These are phyloP conservation scores for Minunthozetes semirufus DNA, from an alignment of 2,888 invertebrate genomes.

Conservation along the genomic window DNA sequence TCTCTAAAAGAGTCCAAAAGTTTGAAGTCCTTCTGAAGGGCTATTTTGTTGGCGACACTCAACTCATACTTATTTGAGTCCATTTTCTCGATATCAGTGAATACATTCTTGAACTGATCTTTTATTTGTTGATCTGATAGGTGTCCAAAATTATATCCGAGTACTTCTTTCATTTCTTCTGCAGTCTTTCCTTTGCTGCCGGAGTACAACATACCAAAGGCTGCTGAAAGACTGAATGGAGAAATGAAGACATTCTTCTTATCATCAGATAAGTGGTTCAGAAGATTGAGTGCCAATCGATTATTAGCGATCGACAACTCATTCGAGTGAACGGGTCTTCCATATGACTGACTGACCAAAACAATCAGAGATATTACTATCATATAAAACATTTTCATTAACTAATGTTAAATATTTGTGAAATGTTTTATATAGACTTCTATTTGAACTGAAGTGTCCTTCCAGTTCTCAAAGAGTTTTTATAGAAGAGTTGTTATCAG, in stretches of 20 bases:
- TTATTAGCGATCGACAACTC: background rate
- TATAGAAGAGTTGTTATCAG: too few species aligned
- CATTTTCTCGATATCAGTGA: conserved; percentile 26
- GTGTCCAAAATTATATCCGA: background rate
- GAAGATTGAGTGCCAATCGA: background rate
- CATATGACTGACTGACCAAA: background rate
- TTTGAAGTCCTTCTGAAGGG: conserved; percentile 1
- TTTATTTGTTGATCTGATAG: conserved; percentile 22
- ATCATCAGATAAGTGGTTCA: background rate
- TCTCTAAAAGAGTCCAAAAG: conserved; percentile 31
- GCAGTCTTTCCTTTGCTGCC: conserved; percentile 38
- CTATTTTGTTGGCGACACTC: conserved; percentile 26
- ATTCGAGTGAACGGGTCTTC: background rate
- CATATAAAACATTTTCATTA: background rate
- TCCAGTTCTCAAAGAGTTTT: too few species aligned
- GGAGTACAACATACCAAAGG: conserved; percentile 38
- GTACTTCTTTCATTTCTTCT: conserved; percentile 35
- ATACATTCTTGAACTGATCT: conserved; percentile 31
- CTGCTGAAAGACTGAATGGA: conserved; percentile 39
- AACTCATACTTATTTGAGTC: background rate
- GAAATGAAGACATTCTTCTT: conserved; percentile 39
- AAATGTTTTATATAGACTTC: too few species aligned
- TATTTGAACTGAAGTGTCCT: too few species aligned
- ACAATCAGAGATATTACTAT: background rate
- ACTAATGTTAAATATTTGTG: too few species aligned